A percentile compares a stretch with the other conserved stretches of the same genome.
These are phyloP conservation scores for Macrostomum cliftonense DNA, from an alignment of 2,888 invertebrate genomes.

Conservation along the genomic window DNA sequence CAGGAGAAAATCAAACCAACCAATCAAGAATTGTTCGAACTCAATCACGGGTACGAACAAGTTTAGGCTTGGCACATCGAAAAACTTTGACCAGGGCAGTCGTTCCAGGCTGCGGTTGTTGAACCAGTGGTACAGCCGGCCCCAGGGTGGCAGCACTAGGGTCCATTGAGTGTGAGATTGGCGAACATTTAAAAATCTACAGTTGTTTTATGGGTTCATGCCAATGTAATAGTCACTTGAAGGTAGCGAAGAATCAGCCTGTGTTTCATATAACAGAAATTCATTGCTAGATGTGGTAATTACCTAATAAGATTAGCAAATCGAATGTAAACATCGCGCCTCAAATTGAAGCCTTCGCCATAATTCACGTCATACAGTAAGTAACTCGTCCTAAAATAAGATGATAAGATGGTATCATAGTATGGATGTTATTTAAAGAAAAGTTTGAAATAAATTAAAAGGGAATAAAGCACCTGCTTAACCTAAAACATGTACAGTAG, in stretches of 20 bases:
- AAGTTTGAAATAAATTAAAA: too few relatives aligned
- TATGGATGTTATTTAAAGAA: too few relatives aligned
- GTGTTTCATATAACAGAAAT: neutral
- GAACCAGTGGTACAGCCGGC: constrained; percentile 70
- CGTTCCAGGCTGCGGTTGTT: constrained; percentile 35
- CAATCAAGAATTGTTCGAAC: constrained; percentile 55
- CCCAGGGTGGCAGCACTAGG: constrained; percentile 75
- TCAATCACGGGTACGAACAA: constrained; percentile 67
- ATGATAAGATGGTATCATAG: neutral
- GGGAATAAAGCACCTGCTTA: too few relatives aligned
- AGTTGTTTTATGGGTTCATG: neutral
- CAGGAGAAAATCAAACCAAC: constrained; percentile 39
- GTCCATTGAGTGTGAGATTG: constrained; percentile 34
- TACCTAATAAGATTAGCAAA: constrained; percentile 59
- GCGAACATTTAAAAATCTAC: neutral
- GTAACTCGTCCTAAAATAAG: constrained; percentile 43
- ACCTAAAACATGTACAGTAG: too few relatives aligned
- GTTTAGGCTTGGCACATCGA: constrained; percentile 58
- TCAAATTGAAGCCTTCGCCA: constrained; percentile 84
- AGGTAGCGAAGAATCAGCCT: constrained; percentile 10
- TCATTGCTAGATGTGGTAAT: too few relatives aligned
- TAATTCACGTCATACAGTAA: constrained; percentile 81
- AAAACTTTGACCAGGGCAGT: constrained; percentile 63
- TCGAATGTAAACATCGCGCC: constrained; percentile 83
- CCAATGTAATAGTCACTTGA: too few relatives aligned